Conservation (phyloP, 2,888 invertebrate species). For the Candidula unifasciata region DNA sequence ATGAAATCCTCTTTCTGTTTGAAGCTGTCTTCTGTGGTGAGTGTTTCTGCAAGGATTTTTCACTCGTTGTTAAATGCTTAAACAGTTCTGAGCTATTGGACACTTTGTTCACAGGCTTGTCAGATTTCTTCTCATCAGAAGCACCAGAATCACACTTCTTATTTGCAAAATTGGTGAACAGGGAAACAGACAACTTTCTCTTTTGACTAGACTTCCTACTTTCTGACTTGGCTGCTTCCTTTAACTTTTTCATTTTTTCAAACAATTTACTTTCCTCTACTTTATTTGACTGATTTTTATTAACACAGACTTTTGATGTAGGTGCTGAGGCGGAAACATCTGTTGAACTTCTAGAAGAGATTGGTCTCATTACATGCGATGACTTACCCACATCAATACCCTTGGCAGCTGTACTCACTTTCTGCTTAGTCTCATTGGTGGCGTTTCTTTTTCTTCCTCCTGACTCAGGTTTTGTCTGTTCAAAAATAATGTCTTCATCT, state of each 20-base stretch:
- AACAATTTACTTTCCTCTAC: slow-evolving; percentile 9
- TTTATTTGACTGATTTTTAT: background rate
- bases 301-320: background rate
- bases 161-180: background rate
- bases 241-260: slow-evolving; percentile 42
- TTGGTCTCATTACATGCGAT: background rate
- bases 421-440: background rate
- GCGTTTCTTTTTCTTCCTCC: background rate
- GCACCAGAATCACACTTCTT: background rate
- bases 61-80: slow-evolving; percentile 39
- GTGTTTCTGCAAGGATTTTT: background rate
- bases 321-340: background rate
- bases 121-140: background rate
- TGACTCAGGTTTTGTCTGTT: background rate
- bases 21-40: background rate
- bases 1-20: background rate
- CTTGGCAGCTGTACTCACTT: background rate
- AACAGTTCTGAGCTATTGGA: slow-evolving; percentile 30
- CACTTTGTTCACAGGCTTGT: background rate
- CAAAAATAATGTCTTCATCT: background rate
- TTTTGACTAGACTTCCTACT: background rate
- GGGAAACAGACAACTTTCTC: background rate
- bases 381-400: background rate
- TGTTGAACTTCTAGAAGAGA: background rate
- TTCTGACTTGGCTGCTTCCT: slow-evolving; percentile 39